Conservation (phyloP, 1,140 invertebrate species). For the Atta colombica region DNA sequence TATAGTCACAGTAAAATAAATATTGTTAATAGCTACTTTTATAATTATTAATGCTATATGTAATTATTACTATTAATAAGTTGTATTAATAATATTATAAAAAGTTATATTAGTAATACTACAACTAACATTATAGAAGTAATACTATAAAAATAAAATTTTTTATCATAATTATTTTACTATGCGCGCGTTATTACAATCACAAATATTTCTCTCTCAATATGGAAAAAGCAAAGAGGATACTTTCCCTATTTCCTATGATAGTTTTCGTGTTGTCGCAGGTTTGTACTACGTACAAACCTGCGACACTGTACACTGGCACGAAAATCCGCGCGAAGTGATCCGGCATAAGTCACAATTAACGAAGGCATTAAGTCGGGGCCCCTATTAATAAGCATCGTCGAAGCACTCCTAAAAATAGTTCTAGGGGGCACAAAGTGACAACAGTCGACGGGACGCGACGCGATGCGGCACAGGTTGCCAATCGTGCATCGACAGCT, state of each 20-base stretch:
- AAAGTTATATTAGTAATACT: no score
- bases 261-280: neutral
- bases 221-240: neutral
- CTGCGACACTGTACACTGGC: no score
- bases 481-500: slow-evolving; percentile 72
- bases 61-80: no score
- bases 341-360: slow-evolving; percentile 78
- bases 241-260: neutral
- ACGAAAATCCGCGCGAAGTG: slow-evolving; percentile 66
- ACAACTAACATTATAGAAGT: no score
- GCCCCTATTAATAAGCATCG: slow-evolving; percentile 80
- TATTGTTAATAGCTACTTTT: no score
- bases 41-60: no score
- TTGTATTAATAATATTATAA: no score
- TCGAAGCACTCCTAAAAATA: slow-evolving; percentile 79
- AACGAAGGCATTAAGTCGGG: slow-evolving; percentile 78
- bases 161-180: no score
- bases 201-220: no score
- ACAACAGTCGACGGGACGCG: slow-evolving; percentile 66
- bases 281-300: slow-evolving; percentile 19
- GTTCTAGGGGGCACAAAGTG: slow-evolving; percentile 65
- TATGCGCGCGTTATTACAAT: no score
- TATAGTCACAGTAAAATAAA: no score
- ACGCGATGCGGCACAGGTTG: slow-evolving; percentile 71
- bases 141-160: no score